Base-by-base conservation (phyloP, 2,113 vertebrate species). In the Grantiella picta region DNA sequence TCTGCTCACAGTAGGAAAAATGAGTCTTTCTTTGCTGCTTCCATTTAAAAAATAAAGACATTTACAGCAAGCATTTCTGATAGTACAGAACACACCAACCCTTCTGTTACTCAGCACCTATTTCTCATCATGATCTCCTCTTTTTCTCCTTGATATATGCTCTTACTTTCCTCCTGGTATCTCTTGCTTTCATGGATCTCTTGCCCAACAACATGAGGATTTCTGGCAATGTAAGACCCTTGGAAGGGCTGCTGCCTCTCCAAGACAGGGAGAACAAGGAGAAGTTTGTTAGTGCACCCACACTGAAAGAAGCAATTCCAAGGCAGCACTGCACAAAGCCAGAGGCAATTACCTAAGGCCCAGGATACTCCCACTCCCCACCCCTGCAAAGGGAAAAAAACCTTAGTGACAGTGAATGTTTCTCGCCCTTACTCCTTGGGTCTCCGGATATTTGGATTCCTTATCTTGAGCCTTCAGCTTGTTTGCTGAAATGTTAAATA, bases 1-100 rank as follows among this genome's bases (percentile, higher is more conserved):
- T 92, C 69, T 89, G 73, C 89, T 96, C 78, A 87, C 54, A 57
- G 53, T 15, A 86, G 63, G n/a, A 38, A 93, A 82, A 92, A 49
- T 29, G 0, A 88, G 11, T 56, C 45, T 61, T 40, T 72, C 54
- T 45, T 38, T 53, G 56, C 29, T 75, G 45, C 19, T 57, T 64
- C 10, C n/a, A 63, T 44, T 90, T 60, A 59, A 64, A 83, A 94
- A 95, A 77, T 8, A 59, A 61, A 69, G 42, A 88, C 57, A 61
- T 29, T n/a, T 75, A n/a, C 42, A 82, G 23, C 27, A 65, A 91
- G 27, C 22, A 73, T 35, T 81, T 83, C 76, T 69, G 19, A 66
- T 1, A 63, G 29, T 5, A 25, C 33, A 87, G 42, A 11, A 80
- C 9, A 42, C 38, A 86, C 36, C 63, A 72, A 89, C 4, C 9